Percentiles rank a stretch among this genome's conserved stretches.
These are phyloP conservation scores for Cryptus viduatorius DNA, from an alignment of 2,888 invertebrate species.

Conservation along the genomic window DNA sequence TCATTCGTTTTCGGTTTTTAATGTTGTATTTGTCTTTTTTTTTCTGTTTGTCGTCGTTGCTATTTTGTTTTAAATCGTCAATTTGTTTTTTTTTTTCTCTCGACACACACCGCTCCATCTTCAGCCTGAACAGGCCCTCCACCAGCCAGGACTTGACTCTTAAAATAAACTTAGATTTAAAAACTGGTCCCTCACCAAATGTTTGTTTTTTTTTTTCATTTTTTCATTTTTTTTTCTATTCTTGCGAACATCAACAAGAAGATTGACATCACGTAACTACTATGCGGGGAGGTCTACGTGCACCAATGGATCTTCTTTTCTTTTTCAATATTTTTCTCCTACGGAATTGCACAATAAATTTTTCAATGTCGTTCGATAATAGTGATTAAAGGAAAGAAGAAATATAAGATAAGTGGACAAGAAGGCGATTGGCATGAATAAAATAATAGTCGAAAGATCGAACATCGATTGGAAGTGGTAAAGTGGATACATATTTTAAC, in stretches of 20 bases:
- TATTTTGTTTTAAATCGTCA: constrained; percentile 14
- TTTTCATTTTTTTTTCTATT: constrained; percentile 20
- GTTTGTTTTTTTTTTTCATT: constrained; percentile 24
- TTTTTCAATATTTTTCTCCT: constrained; percentile 44
- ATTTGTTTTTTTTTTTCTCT: constrained; percentile 12
- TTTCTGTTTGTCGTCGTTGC: constrained; percentile 33
- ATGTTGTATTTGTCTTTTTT: constrained; percentile 15
- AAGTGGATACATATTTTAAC: constrained; percentile 21
- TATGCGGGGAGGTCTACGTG: constrained; percentile 55
- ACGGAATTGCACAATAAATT: constrained; percentile 58
- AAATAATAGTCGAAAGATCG: constrained; percentile 34
- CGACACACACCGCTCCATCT: constrained; percentile 64
- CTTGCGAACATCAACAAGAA: constrained; percentile 39
- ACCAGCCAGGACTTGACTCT: constrained; percentile 69
- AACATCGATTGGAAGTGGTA: constrained; percentile 41
- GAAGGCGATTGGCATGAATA: constrained; percentile 63
- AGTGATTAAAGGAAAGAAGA: constrained; percentile 24
- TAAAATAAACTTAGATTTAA: constrained; percentile 75
- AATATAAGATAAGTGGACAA: constrained; percentile 49
- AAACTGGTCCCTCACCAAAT: constrained; percentile 75
- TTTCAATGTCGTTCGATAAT: constrained; percentile 33
- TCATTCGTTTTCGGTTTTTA: constrained; percentile 8
- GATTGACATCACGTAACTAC: constrained; percentile 56
- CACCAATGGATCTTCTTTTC: constrained; percentile 49
- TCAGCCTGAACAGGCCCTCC: constrained; percentile 68